phyloP scores from a whole-genome alignment of 2,888 invertebrate species.

The Sepioteuthis lessoniana region DNA sequence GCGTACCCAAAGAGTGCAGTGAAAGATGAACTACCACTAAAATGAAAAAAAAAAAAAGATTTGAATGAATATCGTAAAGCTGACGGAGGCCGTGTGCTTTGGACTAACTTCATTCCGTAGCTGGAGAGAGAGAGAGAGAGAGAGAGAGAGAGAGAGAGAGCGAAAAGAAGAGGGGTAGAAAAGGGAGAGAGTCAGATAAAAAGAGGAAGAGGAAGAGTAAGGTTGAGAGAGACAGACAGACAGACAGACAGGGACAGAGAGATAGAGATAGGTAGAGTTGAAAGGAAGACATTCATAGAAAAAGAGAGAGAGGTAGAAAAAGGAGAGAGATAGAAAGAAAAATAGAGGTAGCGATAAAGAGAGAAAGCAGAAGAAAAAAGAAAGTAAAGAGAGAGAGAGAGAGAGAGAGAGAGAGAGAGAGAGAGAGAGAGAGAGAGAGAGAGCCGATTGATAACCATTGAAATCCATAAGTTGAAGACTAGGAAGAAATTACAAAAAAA shows the following conservation, averaged over 20 bases:
- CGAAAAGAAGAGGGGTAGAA: not conserved
- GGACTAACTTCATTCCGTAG: not conserved
- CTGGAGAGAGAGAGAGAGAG: not conserved
- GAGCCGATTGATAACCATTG: no score
- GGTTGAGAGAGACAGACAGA: not conserved
- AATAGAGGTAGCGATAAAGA: not conserved
- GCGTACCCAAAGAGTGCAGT: not conserved
- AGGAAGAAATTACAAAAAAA: not conserved
- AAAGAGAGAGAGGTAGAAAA: not conserved
- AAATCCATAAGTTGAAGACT: not conserved
- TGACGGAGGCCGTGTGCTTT: not conserved
- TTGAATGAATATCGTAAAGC: not conserved
- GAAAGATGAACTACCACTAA: no score
- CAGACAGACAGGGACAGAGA: not conserved
- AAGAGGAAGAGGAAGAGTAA: no score
- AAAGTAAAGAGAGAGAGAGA: no score
- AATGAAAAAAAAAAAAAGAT: not conserved
- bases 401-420: not conserved
- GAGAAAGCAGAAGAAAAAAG: not conserved
- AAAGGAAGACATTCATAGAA: not conserved
- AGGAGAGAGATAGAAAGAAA: not conserved
- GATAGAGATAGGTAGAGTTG: not conserved
- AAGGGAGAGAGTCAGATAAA: not conserved
- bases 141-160: not conserved
- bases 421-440: conserved; percentile 36